Percentiles rank a stretch among this genome's conserved stretches.
These are phyloP conservation scores for Acrocephalus kingi DNA, from an alignment of 2,113 vertebrate genomes.

Conservation along the genomic window DNA sequence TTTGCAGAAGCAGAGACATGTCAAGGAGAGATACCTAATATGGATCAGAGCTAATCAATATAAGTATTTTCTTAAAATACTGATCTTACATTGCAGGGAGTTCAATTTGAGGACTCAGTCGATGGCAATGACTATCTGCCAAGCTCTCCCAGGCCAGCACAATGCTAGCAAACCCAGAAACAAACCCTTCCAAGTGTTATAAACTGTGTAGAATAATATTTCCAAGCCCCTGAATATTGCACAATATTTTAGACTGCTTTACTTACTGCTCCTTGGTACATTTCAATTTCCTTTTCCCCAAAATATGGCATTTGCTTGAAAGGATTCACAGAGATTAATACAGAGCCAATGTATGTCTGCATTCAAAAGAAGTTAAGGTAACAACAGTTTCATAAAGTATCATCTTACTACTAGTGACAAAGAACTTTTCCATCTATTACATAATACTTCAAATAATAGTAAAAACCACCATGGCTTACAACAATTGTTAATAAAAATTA, in stretches of 20 bases:
- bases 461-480: background rate
- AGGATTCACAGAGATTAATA: slow-evolving; percentile 96
- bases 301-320: slow-evolving; percentile 99
- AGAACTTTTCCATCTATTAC: background rate
- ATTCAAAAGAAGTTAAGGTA: slow-evolving; percentile 78
- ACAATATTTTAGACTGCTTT: background rate
- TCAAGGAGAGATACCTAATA: background rate
- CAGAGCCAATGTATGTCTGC: slow-evolving; percentile 97
- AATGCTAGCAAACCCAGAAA: background rate
- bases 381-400: background rate
- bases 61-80: background rate
- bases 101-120: background rate
- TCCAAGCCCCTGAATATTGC: background rate
- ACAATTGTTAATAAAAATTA: background rate
- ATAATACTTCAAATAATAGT: background rate
- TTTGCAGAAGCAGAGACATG: background rate
- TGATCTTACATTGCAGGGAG: background rate
- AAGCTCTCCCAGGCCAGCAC: background rate
- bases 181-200: background rate
- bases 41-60: background rate
- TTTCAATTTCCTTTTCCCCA: slow-evolving; percentile 96
- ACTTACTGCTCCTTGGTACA: slow-evolving; percentile 99
- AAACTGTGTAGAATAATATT: background rate
- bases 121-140: background rate
- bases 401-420: background rate